These are phyloP conservation scores for Brachyrhaphis roseni DNA, from an alignment of 2,797 vertebrate genomes.

Conservation along the genomic window DNA sequence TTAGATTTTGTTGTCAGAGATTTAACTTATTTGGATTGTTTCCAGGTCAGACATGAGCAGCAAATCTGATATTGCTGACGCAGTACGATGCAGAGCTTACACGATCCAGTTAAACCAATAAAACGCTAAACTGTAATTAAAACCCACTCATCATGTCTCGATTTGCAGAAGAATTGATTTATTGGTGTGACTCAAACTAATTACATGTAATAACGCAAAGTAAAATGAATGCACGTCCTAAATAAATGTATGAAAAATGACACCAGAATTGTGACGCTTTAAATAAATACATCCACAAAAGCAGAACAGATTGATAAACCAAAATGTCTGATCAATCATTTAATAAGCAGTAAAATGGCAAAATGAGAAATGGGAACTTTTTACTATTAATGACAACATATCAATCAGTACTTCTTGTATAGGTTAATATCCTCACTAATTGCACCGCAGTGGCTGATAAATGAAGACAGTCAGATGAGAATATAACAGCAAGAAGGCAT, in stretches of 20 bases:
- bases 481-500: constrained; percentile 16
- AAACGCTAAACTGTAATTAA: neutral
- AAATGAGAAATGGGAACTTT: constrained; percentile 55
- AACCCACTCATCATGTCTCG: neutral
- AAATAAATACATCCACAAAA: constrained; percentile 57
- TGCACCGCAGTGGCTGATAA: constrained; percentile 54
- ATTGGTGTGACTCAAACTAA: constrained; percentile 11
- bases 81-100: neutral
- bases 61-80: neutral
- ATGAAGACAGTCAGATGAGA: constrained; percentile 41
- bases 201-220: constrained; percentile 11
- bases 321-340: constrained; percentile 60
- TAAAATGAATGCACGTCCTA: constrained; percentile 4
- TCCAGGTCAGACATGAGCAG: neutral
- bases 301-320: constrained; percentile 75
- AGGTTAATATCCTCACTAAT: constrained; percentile 65
- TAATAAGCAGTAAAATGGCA: constrained; percentile 29
- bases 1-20: neutral
- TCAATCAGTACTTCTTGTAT: constrained; percentile 64
- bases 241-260: neutral
- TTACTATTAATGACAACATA: constrained; percentile 41
- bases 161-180: constrained; percentile 5
- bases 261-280: constrained; percentile 9
- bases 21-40: neutral
- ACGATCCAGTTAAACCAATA: neutral